Evolutionary conservation across 1,140 invertebrate genomes (phyloP), one percentile per base, ranked within the genome.

Genomic region (Aphaenogaster rudis): DNA sequence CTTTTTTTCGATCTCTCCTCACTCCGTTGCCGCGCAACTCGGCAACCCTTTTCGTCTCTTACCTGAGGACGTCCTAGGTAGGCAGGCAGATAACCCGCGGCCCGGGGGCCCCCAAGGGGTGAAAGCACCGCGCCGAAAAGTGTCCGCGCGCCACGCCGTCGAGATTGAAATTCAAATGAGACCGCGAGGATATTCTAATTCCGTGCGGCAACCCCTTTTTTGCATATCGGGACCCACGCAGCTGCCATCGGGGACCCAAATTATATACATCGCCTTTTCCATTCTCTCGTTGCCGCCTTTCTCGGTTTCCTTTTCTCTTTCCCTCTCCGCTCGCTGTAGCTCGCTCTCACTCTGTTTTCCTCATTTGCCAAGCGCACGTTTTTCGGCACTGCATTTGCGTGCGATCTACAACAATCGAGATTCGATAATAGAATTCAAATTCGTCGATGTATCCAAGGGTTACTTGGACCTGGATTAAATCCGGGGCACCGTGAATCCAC

Each of bases 101-200:
- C 33, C 63, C 59, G 63, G 52, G 71, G 78, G 76, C 61, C 84
- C 90, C 76, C 76, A 66, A 82, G 77, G 90, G 86, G 86, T 78
- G 69, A 80, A 71, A 72, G 64, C 64, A 82, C 48, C 72, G 78
- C 86, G 82, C 74, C 86, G 89, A 92, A 92, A 92, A 92, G 88
- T 92, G 86, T 89, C 92, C 87, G 89, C 63, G 63, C 82, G 76
- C 82, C 71, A 54, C 72, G 21, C n/a, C 54, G 90, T 88, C 89
- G 88, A 95, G 92, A 94, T 94, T 93, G 93, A 95, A 95, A 95
- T 95, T 95, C 95, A 95, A 95, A 95, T 95, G 95, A 95, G 95
- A 95, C 95, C 95, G 92, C 95, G 95, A 95, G 94, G 94, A 95
- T 95, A 95, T 95, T 95, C 94, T 95, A 95, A 95, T 95, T 95